phyloP scores from a whole-genome alignment of 2,888 invertebrate genomes.

The Trachelus troglodyta region DNA sequence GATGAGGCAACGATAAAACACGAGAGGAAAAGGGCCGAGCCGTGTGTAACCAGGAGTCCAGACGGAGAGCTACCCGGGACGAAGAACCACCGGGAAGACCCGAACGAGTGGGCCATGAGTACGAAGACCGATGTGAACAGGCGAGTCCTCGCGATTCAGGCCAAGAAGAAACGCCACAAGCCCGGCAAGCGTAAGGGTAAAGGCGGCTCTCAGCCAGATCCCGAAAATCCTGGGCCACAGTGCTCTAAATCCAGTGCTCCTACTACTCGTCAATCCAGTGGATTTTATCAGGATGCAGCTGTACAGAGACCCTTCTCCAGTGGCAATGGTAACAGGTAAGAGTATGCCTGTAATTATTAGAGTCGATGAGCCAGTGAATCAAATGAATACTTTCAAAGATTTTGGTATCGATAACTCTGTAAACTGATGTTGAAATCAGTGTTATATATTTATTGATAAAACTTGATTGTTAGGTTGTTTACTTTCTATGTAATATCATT shows the following conservation, averaged over 20 bases:
- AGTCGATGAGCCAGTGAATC: not conserved
- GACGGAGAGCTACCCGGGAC: not conserved
- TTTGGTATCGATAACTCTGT: not conserved
- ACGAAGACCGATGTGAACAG: slow-evolving; percentile 92
- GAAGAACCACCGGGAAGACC: slow-evolving; percentile 8
- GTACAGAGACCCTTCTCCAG: slow-evolving; percentile 43
- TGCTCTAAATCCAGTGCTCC: slow-evolving; percentile 39
- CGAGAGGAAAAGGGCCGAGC: slow-evolving; percentile 2
- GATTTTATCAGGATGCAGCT: slow-evolving; percentile 12
- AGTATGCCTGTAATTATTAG: slow-evolving; percentile 7
- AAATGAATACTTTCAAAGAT: not conserved
- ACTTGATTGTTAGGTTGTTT: not conserved
- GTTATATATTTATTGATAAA: not conserved
- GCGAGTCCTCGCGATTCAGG: slow-evolving; percentile 91
- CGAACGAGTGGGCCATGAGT: slow-evolving; percentile 72
- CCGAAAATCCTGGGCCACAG: slow-evolving; percentile 63
- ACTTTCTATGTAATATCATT: not conserved
- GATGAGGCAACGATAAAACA: slow-evolving; percentile 35
- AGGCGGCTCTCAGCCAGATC: slow-evolving; percentile 69
- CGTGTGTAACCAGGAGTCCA: not conserved
- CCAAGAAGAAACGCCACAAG: slow-evolving; percentile 93
- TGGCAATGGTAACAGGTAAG: slow-evolving; percentile 58
- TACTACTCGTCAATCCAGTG: slow-evolving; percentile 31
- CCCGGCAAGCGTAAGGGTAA: slow-evolving; percentile 86
- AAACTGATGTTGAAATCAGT: not conserved